A percentile compares a stretch with the other conserved stretches of the same genome.
phyloP scores from a whole-genome alignment of 2,888 invertebrate genomes.

The Muschampia plurimacula region DNA sequence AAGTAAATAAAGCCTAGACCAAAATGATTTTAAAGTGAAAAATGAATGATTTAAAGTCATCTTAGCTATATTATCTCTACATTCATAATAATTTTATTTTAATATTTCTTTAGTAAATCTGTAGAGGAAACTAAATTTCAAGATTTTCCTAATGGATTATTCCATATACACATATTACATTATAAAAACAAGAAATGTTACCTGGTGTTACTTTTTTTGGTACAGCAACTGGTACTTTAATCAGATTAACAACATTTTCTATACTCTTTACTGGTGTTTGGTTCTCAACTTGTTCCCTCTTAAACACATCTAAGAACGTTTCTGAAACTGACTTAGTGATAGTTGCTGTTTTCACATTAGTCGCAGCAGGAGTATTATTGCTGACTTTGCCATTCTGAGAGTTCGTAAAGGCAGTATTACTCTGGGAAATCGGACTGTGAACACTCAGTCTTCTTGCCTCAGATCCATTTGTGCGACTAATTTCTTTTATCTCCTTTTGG shows the following conservation, averaged over 20 bases:
- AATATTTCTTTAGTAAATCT: too few relatives aligned
- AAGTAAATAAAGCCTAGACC: too few relatives aligned
- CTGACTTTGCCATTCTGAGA: constrained; percentile 64
- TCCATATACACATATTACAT: background rate
- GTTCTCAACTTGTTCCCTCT: constrained; percentile 69
- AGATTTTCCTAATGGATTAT: too few relatives aligned
- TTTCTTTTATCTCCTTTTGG: constrained; percentile 58
- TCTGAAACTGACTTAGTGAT: constrained; percentile 59
- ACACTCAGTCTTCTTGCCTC: constrained; percentile 58
- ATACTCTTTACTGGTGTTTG: constrained; percentile 54
- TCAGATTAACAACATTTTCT: constrained; percentile 54
- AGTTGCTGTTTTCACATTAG: constrained; percentile 55
- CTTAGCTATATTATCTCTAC: too few relatives aligned
- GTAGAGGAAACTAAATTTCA: too few relatives aligned
- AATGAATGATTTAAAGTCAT: too few relatives aligned
- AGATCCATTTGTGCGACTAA: constrained; percentile 54
- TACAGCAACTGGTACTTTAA: constrained; percentile 60
- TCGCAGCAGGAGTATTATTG: constrained; percentile 72
- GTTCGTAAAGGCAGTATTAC: constrained; percentile 48
- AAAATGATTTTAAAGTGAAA: too few relatives aligned
- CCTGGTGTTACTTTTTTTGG: constrained; percentile 66
- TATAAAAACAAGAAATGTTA: constrained; percentile 45
- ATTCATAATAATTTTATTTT: too few relatives aligned
- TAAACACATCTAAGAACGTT: constrained; percentile 81
- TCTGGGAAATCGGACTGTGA: constrained; percentile 62